phyloP scores from a whole-genome alignment of 2,797 vertebrate species.

The Acipenser transmontanus region DNA sequence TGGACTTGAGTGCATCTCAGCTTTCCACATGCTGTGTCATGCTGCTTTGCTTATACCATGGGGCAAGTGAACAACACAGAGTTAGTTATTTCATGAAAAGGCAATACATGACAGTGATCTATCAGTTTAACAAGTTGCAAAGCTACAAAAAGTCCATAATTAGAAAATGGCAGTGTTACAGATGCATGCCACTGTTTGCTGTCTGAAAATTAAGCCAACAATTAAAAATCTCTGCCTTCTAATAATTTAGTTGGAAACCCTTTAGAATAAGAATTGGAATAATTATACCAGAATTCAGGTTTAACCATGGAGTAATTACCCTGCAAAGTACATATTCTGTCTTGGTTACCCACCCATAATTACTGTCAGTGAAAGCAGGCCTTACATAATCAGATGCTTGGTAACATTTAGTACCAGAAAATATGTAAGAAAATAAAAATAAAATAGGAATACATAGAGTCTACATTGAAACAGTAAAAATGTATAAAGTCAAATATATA shows the following conservation, averaged over 20 bases:
- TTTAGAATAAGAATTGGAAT: not conserved
- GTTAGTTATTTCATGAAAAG: constrained; percentile 20
- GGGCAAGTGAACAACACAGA: no score
- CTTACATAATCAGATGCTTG: not conserved
- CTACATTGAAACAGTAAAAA: not conserved
- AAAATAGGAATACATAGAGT: no score
- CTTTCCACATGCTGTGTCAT: no score
- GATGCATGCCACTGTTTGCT: no score
- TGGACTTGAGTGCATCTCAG: no score
- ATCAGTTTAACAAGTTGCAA: not conserved
- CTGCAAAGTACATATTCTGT: not conserved
- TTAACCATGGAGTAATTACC: not conserved
- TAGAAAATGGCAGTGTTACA: no score
- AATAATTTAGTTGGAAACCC: not conserved
- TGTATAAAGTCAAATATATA: not conserved
- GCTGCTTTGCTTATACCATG: no score
- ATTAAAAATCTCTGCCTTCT: not conserved
- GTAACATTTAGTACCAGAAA: not conserved
- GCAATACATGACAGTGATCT: constrained; percentile 30
- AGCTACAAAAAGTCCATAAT: no score
- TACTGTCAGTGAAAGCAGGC: not conserved
- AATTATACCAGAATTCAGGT: not conserved
- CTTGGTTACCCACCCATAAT: not conserved
- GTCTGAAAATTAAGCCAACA: no score
- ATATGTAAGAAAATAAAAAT: not conserved